Conservation (phyloP, 2,888 invertebrate species). For the Ametastegia equiseti region DNA sequence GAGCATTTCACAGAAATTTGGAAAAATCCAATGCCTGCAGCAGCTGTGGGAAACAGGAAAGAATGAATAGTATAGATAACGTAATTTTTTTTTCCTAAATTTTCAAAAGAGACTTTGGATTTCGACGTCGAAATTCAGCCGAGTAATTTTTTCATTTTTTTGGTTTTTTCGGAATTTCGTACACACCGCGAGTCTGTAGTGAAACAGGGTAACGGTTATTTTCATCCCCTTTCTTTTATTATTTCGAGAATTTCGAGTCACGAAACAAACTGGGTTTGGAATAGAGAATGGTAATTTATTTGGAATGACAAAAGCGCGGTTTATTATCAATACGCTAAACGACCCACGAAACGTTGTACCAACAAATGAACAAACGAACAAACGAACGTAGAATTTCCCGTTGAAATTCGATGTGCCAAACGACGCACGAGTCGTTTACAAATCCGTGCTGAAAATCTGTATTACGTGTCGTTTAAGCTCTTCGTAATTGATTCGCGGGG, state of each 20-base stretch:
- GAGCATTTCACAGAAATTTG: background rate
- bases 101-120: no score
- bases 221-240: background rate
- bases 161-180: no score
- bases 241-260: background rate
- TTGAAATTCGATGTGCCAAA: conserved; percentile 11
- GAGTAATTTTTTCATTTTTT: no score
- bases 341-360: no score
- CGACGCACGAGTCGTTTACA: conserved; percentile 22
- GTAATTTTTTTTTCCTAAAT: no score
- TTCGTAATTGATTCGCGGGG: conserved; percentile 39
- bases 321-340: background rate
- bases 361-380: background rate
- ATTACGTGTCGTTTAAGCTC: conserved; percentile 25
- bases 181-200: no score
- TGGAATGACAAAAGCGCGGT: background rate
- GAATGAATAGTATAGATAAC: no score
- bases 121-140: no score
- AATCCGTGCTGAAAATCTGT: conserved; percentile 37
- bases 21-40: no score
- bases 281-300: background rate
- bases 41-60: no score
- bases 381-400: background rate
- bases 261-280: no score
- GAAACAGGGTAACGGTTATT: background rate